Conservation (phyloP, 2,113 vertebrate genomes). For the Promerops cafer region DNA sequence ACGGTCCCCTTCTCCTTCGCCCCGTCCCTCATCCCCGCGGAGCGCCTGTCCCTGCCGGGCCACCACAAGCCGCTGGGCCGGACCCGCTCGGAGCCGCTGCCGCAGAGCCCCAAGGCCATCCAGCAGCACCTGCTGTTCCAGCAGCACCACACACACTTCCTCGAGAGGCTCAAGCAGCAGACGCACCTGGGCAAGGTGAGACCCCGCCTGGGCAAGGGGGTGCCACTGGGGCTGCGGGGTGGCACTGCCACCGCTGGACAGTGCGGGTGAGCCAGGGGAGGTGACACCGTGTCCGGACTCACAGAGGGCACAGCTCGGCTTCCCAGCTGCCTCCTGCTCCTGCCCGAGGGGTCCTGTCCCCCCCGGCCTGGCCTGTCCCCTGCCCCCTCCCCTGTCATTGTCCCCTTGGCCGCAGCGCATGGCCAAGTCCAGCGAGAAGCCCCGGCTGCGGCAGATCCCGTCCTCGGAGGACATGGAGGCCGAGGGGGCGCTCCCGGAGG, state of each 20-base stretch:
- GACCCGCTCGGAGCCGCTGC: conserved; percentile 90
- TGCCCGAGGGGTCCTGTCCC: too few species aligned
- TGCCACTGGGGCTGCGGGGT: neutral
- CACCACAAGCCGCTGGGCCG: conserved; percentile 85
- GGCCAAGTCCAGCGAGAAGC: conserved; percentile 87
- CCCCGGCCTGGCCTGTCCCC: neutral
- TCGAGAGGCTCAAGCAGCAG: conserved; percentile 78
- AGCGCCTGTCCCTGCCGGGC: conserved; percentile 70
- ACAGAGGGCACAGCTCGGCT: rapidly evolving
- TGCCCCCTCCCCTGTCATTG: neutral
- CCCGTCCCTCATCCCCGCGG: conserved; percentile 67
- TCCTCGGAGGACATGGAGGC: conserved; percentile 87
- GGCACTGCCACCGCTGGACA: rapidly evolving
- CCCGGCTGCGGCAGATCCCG: conserved; percentile 87
- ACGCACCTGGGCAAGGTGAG: conserved; percentile 76
- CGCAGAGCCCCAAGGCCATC: conserved; percentile 78
- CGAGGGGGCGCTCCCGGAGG: conserved; percentile 55
- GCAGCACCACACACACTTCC: conserved; percentile 74
- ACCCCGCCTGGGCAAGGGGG: neutral
- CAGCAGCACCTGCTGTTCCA: conserved; percentile 69
- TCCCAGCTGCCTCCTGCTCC: neutral
- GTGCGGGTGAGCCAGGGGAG: rapidly evolving
- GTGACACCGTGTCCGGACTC: rapidly evolving
- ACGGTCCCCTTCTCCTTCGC: conserved; percentile 77
- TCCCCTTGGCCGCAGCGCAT: conserved; percentile 66